phyloP scores from a whole-genome alignment of 2,113 vertebrate genomes.

The Australoheros scitulus region DNA sequence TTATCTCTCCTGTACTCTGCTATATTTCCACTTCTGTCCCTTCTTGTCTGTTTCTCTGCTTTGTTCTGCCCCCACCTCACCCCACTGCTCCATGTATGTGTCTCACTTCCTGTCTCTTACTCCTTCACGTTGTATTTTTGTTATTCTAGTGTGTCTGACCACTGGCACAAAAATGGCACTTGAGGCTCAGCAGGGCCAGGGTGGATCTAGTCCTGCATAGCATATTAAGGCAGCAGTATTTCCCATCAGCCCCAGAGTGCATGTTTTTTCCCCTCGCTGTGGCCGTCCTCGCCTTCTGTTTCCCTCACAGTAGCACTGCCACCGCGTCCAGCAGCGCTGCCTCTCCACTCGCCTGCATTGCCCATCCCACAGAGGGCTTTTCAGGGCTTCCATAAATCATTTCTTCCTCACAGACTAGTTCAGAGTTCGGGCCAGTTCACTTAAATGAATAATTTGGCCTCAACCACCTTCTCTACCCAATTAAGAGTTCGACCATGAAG shows the following conservation, averaged over 20 bases:
- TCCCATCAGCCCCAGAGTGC: slow-evolving; percentile 38
- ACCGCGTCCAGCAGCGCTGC: slow-evolving; percentile 26
- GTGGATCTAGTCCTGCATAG: slow-evolving; percentile 10
- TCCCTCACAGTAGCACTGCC: slow-evolving; percentile 13
- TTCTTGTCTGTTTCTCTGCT: background rate
- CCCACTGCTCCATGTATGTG: background rate
- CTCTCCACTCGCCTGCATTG: background rate
- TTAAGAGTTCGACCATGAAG: slow-evolving; percentile 58
- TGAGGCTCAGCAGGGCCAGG: slow-evolving; percentile 1
- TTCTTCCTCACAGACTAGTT: slow-evolving; percentile 45
- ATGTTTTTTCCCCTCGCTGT: background rate
- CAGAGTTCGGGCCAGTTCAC: slow-evolving; percentile 51
- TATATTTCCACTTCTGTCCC: slow-evolving; percentile 3
- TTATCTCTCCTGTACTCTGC: slow-evolving; percentile 4
- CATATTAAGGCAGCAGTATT: slow-evolving; percentile 21
- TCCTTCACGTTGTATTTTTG: slow-evolving; percentile 20
- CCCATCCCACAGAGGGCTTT: slow-evolving; percentile 27
- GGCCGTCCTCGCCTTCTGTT: background rate
- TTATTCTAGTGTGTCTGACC: slow-evolving; percentile 31
- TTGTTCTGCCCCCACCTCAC: background rate
- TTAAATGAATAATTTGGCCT: slow-evolving; percentile 70
- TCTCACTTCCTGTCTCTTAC: background rate
- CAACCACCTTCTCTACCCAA: slow-evolving; percentile 31
- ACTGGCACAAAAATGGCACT: slow-evolving; percentile 21
- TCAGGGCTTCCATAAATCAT: slow-evolving; percentile 66